Evolutionary conservation across 2,797 vertebrate species (phyloP).

Genomic region (Notoglanidium macrostoma): DNA sequence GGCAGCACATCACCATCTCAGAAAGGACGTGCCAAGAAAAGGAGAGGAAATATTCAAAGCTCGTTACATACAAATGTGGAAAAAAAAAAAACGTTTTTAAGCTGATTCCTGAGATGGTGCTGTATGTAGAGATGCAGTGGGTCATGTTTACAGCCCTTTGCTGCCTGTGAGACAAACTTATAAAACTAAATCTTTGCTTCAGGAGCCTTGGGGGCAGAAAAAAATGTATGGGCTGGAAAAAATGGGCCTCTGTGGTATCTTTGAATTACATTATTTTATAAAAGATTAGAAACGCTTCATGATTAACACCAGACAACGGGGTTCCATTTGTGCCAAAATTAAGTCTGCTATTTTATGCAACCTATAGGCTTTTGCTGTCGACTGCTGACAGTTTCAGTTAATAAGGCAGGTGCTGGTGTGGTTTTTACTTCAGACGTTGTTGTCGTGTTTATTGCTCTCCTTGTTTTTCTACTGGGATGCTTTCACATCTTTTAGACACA

Average conservation of each 20-base stretch:
- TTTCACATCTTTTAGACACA: too few relatives aligned
- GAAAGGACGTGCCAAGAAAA: background rate
- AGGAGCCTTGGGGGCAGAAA: background rate
- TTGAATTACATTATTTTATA: background rate
- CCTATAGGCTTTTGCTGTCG: too few relatives aligned
- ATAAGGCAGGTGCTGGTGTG: too few relatives aligned
- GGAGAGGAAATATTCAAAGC: background rate
- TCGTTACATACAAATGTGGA: background rate
- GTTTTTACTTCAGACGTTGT: too few relatives aligned
- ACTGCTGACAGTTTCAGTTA: background rate
- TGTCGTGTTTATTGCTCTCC: too few relatives aligned
- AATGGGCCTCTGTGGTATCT: background rate
- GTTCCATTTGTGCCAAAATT: background rate
- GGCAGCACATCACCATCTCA: slow-evolving; percentile 4
- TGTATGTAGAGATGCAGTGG: background rate
- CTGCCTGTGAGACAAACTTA: background rate
- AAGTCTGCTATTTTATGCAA: too few relatives aligned
- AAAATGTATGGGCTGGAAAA: background rate
- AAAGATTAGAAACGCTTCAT: background rate
- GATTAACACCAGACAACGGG: background rate
- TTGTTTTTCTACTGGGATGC: background rate
- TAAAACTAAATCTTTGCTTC: background rate
- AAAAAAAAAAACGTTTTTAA: too few relatives aligned
- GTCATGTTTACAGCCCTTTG: background rate
- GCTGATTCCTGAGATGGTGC: too few relatives aligned